Evolutionary conservation across 2,113 vertebrate genomes (phyloP), one percentile per base, ranked within the genome.

Genomic region (Anthoscopus minutus): DNA sequence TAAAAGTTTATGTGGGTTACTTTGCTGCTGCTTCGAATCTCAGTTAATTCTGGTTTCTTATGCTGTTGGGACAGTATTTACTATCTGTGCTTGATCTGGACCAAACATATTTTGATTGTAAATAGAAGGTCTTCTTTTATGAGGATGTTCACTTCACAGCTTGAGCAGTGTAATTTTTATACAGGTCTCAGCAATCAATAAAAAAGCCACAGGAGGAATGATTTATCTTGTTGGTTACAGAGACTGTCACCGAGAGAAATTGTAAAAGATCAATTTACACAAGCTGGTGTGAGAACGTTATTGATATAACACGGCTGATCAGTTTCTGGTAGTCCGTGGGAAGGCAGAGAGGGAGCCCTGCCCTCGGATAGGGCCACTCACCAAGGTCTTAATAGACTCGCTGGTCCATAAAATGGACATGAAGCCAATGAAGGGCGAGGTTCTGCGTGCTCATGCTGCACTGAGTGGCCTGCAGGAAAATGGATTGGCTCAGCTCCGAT

Each of bases 221-320:
- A 98, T 99, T 99, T 99, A 98, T 99, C 98, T 98, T 98, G 97
- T 98, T 98, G 98, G 98, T 98, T 98, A 98, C 98, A 98, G 98
- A 97, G 98, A 96, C 97, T 98, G 98, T 98, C 98, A 99, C 98
- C 19, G 96, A 98, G 98, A 98, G 98, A 99, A 99, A 99, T 98
- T 98, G 98, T 98, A 99, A 98, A 98, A 98, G 98, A 99, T 99
- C 98, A 98, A 98, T 99, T 99, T 99, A 99, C 98, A 98, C 98
- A 98, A 98, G 97, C 97, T 97, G 97, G 98, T 98, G 98, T 98
- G 97, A 98, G 98, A 98, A 97, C 93, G 98, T 98, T 98, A 99
- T 98, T 98, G 98, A 98, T 98, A 98, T 97, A 98, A 98, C 98
- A 98, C 51, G 98, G 98, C 97, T 98, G 98, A 97, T 98, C 97